phyloP scores from a whole-genome alignment of 2,888 invertebrate species.

The Limnephilus marmoratus region DNA sequence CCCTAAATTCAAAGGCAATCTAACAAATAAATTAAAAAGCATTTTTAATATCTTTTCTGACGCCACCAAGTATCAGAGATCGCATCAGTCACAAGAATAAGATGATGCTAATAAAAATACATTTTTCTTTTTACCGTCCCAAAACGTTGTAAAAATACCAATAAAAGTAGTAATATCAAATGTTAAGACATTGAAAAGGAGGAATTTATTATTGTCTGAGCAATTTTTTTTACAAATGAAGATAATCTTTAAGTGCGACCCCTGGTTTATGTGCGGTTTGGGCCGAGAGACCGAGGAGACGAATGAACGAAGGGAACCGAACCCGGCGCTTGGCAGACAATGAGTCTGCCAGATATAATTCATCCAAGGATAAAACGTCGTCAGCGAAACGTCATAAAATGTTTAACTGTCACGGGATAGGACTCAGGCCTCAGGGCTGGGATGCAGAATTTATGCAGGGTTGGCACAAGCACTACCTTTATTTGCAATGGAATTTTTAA shows the following conservation, averaged over 20 bases:
- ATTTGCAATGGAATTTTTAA: not conserved
- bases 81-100: slow-evolving; percentile 24
- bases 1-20: not conserved
- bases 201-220: not conserved
- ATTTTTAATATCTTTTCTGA: slow-evolving; percentile 52
- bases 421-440: not conserved
- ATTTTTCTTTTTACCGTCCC: slow-evolving; percentile 7
- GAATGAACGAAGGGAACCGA: slow-evolving; percentile 4
- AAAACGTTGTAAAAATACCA: not conserved
- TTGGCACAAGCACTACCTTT: not conserved
- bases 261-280: slow-evolving; percentile 7
- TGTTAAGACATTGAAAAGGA: not conserved
- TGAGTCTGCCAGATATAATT: slow-evolving; percentile 58
- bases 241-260: slow-evolving; percentile 25
- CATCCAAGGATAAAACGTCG: slow-evolving; percentile 59
- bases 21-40: slow-evolving; percentile 30
- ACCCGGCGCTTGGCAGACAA: slow-evolving; percentile 56
- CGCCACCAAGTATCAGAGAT: slow-evolving; percentile 19
- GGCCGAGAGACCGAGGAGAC: not conserved
- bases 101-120: slow-evolving; percentile 29
- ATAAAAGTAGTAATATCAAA: slow-evolving; percentile 2
- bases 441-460: not conserved
- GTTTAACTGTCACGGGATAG: slow-evolving; percentile 49
- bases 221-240: not conserved
- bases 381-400: slow-evolving; percentile 59